Evolutionary conservation across 1,140 invertebrate species (phyloP).

Genomic region (Penaeus indicus): DNA sequence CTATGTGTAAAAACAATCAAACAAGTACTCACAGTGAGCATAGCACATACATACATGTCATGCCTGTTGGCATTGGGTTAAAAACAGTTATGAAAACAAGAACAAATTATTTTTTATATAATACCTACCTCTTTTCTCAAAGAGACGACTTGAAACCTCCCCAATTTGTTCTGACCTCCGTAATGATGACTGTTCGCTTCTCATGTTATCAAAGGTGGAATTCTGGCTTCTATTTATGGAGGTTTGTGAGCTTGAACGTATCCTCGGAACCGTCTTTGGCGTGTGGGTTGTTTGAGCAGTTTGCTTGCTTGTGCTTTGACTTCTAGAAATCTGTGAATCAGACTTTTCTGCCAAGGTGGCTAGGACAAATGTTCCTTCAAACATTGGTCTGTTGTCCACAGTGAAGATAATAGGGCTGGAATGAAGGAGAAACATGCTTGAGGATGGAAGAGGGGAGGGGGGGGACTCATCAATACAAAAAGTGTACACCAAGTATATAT

Average conservation of each 20-base stretch:
- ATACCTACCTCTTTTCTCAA: constrained; percentile 68
- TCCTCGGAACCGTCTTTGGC: constrained; percentile 35
- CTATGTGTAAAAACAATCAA: too few relatives aligned
- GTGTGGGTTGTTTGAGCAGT: constrained; percentile 66
- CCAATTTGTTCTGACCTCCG: not conserved
- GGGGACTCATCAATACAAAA: too few relatives aligned
- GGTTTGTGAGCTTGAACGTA: too few relatives aligned
- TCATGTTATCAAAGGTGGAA: too few relatives aligned
- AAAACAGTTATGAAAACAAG: too few relatives aligned
- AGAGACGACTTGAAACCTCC: constrained; percentile 67
- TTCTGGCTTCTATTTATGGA: too few relatives aligned
- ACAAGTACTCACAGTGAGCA: too few relatives aligned
- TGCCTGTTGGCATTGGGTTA: too few relatives aligned
- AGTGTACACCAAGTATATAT: too few relatives aligned
- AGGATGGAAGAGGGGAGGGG: too few relatives aligned
- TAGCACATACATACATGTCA: too few relatives aligned
- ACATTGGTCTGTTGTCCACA: constrained; percentile 77
- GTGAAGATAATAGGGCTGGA: constrained; percentile 77
- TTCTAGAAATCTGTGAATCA: constrained; percentile 71
- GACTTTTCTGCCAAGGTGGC: constrained; percentile 79
- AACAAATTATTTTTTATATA: not conserved
- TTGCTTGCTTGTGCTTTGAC: constrained; percentile 67
- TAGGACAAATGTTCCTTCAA: constrained; percentile 84
- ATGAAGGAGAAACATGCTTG: constrained; percentile 55
- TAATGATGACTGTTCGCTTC: too few relatives aligned